Base-by-base conservation (phyloP, 2,888 invertebrate species). In the Ceramica pisi region DNA sequence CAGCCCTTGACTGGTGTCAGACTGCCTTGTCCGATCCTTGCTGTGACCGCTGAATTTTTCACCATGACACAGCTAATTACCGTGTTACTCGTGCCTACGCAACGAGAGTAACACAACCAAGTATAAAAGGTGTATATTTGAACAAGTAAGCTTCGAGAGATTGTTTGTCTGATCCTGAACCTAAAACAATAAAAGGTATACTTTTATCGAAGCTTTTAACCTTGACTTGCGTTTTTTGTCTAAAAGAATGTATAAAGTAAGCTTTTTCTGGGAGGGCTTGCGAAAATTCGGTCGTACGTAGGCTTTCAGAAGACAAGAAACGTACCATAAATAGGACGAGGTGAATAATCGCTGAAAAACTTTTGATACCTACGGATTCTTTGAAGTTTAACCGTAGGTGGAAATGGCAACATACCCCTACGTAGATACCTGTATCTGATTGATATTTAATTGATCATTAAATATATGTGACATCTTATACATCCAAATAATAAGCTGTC, bases 111-210 rank as follows among this genome's bases (percentile, higher is more conserved):
- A 23, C 46, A 50, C n/a, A 62, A 19, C 59, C 62, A 53, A 63
- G 23, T 46, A 53, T 51, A 81, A 60, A 75, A 69, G 53, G 53
- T 62, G 44, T 66, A 62, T 62, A 55, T 70, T 80, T 70, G 55
- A 65, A 66, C 55, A 59, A 66, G 65, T 53, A 48, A 78, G 59
- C 59, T 68, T 35, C 59, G 44, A 63, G 26, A 66, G 67, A 61
- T 60, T 78, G 81, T 80, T 82, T 82, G 73, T 80, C 79, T 82
- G 74, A 64, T 82, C 66, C 51, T 73, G 59, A 66, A 64, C 73
- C 79, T 81, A 82, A 80, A 80, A 78, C 78, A 78, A 78, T 78
- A 68, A 72, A 78, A 71, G 50, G 44, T 55, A 66, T 71, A 66
- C 73, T 59, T 78, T 66, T 81, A 73, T 72, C 63, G 68, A 66